Conservation (phyloP, 2,888 invertebrate species). For the Drosophila colorata region DNA sequence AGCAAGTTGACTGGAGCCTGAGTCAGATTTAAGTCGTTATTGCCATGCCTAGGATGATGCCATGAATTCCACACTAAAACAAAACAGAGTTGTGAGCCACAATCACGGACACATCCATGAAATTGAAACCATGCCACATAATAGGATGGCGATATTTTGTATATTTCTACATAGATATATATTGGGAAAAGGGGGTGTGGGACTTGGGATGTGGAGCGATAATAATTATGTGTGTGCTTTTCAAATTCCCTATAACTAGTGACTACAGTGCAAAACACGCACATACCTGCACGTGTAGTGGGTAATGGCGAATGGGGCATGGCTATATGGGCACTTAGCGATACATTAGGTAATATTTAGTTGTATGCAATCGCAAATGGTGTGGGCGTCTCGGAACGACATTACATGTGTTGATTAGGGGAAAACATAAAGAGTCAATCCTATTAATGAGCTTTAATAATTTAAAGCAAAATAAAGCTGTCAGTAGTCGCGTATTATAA, state of each 20-base stretch:
- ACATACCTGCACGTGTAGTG: too few species aligned
- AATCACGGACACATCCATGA: constrained; percentile 26
- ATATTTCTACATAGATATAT: too few species aligned
- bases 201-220: constrained; percentile 34
- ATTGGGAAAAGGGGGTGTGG: constrained; percentile 15
- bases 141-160: constrained; percentile 12
- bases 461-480: constrained; percentile 8
- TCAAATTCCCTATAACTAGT: constrained; percentile 27
- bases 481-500: background rate
- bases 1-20: constrained; percentile 51
- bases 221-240: constrained; percentile 48
- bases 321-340: constrained; percentile 34
- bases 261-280: too few species aligned
- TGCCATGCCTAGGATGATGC: constrained; percentile 69
- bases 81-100: constrained; percentile 53
- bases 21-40: constrained; percentile 45
- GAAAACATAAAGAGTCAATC: constrained; percentile 41
- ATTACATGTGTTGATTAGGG: constrained; percentile 53
- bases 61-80: constrained; percentile 67
- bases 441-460: constrained; percentile 20
- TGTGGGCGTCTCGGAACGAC: too few species aligned
- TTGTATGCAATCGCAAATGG: constrained; percentile 28
- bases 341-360: constrained; percentile 51
- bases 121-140: constrained; percentile 58
- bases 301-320: constrained; percentile 39